A percentile compares a stretch with the other conserved stretches of the same genome.
phyloP scores from a whole-genome alignment of 2,888 invertebrate genomes.

The Ryuthela nishihirai region DNA sequence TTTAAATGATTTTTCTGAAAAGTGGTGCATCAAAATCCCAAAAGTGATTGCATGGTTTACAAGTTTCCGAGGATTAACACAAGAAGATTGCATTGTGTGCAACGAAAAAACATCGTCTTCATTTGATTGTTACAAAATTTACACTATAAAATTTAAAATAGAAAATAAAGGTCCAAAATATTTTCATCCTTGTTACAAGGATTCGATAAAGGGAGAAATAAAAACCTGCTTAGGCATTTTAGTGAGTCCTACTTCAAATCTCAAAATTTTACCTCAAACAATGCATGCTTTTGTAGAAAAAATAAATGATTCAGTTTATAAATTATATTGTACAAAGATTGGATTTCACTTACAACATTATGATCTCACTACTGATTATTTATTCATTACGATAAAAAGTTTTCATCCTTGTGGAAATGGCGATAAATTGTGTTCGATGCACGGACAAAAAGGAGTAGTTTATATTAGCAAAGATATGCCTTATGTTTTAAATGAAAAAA shows the following conservation, averaged over 20 bases:
- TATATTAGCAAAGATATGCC: background rate
- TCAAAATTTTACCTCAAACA: slow-evolving; percentile 11
- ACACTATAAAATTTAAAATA: slow-evolving; percentile 16
- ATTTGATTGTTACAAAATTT: slow-evolving; percentile 9
- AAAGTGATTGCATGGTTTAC: slow-evolving; percentile 6
- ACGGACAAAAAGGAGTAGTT: slow-evolving; percentile 3
- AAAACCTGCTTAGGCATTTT: slow-evolving; percentile 9
- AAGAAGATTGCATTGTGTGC: slow-evolving; percentile 23
- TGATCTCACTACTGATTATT: background rate
- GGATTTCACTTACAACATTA: slow-evolving; percentile 1
- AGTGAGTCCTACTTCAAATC: background rate
- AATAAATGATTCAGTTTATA: background rate
- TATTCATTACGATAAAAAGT: slow-evolving; percentile 1
- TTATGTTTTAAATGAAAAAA: background rate
- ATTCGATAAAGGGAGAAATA: background rate
- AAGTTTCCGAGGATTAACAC: slow-evolving; percentile 13
- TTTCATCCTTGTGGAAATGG: slow-evolving; percentile 8
- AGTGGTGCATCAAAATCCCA: slow-evolving; percentile 4
- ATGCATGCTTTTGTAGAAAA: slow-evolving; percentile 5
- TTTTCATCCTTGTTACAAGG: background rate
- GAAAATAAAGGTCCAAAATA: background rate
- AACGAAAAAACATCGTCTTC: background rate
- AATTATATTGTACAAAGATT: slow-evolving; percentile 9
- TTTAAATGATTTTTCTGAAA: slow-evolving; percentile 2
- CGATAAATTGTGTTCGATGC: slow-evolving; percentile 14